These are phyloP conservation scores for Micropterix aruncella DNA, from an alignment of 2,888 invertebrate genomes.

Conservation along the genomic window DNA sequence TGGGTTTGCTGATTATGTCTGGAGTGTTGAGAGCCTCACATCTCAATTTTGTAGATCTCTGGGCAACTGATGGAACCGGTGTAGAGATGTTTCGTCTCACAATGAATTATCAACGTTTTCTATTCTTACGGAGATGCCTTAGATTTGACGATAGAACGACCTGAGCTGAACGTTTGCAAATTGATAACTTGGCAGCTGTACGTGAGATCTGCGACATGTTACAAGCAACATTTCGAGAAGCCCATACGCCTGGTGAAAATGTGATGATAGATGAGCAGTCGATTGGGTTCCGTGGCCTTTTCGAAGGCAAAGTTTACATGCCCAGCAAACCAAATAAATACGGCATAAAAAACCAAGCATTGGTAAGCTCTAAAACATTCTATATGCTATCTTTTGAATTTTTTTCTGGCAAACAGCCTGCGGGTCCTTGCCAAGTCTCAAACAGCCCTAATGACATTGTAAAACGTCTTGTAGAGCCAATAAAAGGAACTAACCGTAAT, in stretches of 20 bases:
- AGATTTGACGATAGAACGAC: slow-evolving; percentile 7
- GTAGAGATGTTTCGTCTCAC: slow-evolving; percentile 11
- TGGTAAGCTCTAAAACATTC: slow-evolving; percentile 6
- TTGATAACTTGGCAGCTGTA: slow-evolving; percentile 11
- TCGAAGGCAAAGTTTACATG: slow-evolving; percentile 9
- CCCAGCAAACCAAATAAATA: slow-evolving; percentile 6
- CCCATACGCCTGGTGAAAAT: slow-evolving; percentile 4
- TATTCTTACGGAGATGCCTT: slow-evolving; percentile 4
- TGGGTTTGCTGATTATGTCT: too few species aligned
- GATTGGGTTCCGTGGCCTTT: slow-evolving; percentile 9
- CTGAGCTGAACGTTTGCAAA: slow-evolving; percentile 7
- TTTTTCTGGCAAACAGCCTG: slow-evolving; percentile 7
- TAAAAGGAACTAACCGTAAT: slow-evolving; percentile 6
- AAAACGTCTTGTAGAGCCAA: slow-evolving; percentile 7
- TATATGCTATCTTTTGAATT: slow-evolving; percentile 5
- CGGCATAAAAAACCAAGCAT: slow-evolving; percentile 7
- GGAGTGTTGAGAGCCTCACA: too few species aligned
- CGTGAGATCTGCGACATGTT: slow-evolving; percentile 6
- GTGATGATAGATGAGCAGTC: slow-evolving; percentile 5
- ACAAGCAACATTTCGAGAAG: not conserved
- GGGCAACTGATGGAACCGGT: slow-evolving; percentile 14
- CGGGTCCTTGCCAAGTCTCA: not conserved
- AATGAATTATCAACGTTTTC: slow-evolving; percentile 8
- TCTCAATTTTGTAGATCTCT: slow-evolving; percentile 12
- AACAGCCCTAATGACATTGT: slow-evolving; percentile 5